Percentiles rank a stretch among this genome's conserved stretches.
Evolutionary conservation across 2,888 invertebrate species (phyloP).

Genomic region (Lucinisca nassula): DNA sequence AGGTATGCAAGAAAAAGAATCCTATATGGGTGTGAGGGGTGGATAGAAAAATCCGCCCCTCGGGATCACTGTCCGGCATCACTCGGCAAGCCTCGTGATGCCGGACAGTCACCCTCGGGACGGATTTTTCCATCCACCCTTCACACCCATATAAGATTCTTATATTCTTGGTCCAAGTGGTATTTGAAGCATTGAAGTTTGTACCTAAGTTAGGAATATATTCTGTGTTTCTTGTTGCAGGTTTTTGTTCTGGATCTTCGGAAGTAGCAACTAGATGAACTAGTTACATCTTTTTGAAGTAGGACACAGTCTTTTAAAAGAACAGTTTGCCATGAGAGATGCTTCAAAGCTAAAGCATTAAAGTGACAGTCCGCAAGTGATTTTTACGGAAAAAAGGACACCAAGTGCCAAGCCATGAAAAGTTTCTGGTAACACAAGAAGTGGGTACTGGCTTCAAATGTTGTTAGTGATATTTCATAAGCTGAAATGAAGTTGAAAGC

Average conservation of each 20-base stretch:
- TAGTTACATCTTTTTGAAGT: neutral
- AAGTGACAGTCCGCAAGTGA: neutral
- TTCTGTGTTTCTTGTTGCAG: slow-evolving; percentile 71
- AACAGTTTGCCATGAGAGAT: too few relatives aligned
- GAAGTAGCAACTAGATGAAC: slow-evolving; percentile 71
- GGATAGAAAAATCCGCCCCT: too few relatives aligned
- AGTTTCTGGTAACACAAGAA: neutral
- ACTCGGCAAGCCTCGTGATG: neutral
- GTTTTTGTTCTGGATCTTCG: slow-evolving; percentile 87
- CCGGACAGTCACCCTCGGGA: neutral
- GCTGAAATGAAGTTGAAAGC: too few relatives aligned
- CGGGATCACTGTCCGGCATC: neutral
- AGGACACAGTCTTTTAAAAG: too few relatives aligned
- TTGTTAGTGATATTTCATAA: too few relatives aligned
- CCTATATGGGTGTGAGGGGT: too few relatives aligned
- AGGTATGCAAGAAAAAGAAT: too few relatives aligned
- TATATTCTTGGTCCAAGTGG: neutral
- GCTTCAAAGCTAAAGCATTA: neutral
- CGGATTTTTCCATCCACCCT: neutral
- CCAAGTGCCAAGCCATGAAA: neutral
- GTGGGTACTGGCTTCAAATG: neutral
- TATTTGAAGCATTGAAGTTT: neutral
- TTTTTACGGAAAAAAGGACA: neutral
- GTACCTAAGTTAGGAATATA: neutral
- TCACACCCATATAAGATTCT: neutral